Base-by-base conservation (phyloP, 2,113 vertebrate species). In the Grantiella picta region DNA sequence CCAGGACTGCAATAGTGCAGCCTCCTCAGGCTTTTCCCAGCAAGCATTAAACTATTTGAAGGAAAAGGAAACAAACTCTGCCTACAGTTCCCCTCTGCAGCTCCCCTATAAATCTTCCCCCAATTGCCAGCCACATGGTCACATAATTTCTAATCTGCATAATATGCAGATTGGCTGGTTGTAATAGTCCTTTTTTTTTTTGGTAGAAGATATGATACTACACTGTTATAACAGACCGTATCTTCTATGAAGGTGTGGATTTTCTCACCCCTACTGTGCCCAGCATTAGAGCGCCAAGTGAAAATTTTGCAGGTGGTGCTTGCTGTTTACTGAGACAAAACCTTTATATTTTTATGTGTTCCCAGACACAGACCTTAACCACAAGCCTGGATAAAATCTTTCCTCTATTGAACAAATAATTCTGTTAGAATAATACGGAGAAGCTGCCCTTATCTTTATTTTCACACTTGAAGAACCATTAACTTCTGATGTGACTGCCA, bases 381-480 rank as follows among this genome's bases (percentile, higher is more conserved):
- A 78, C 23, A 69, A 95, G 36, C 14, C 66, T 45, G 29, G 25
- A 76, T 73, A 77, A 88, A 95, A 72, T 72, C 29, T 60, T 91
- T 72, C 66, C 38, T 56, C 33, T 40, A 47, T 38, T 72, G 75
- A 93, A 90, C 27, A 82, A 91, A 93, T 54, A 54, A 72, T 82
- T 63, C 47, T 80, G 19, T 77, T 76, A 83, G 31, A 93, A 61
- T 82, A 68, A 59, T 25, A 56, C 29, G 63, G 40, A 50, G 71
- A 86, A 88, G 7, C 47, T 83, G 73, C 27, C 68, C 77, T 86
- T 92, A 45, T 69, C 49, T 88, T 93, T 71, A 66, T 92, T 90
- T 88, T 91, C 71, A 66, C 60, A 75, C 93, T 85, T 88, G 75
- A 95, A 95, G 84, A 91, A 44, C 19, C 28, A 88, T 94, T 94